Percentiles rank a stretch among this genome's conserved stretches.
Conservation (phyloP, 2,888 invertebrate genomes). For the Eulithis testata region DNA sequence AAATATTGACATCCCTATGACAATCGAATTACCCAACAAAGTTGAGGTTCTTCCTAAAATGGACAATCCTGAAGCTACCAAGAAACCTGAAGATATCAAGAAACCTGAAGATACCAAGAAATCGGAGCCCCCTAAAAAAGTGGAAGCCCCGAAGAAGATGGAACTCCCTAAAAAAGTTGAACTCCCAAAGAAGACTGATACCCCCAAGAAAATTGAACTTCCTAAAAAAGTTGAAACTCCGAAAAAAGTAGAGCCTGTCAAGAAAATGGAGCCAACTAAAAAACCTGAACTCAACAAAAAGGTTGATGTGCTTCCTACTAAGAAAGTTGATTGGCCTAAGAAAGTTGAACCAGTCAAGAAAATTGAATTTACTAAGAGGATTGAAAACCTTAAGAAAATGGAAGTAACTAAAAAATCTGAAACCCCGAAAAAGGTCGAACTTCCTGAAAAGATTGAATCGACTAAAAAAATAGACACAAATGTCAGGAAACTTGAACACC, state of each 20-base stretch:
- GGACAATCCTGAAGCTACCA: not conserved
- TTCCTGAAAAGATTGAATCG: constrained; percentile 35
- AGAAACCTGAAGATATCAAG: constrained; percentile 19
- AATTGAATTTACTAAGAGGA: constrained; percentile 47
- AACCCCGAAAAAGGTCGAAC: constrained; percentile 26
- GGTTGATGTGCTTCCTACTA: constrained; percentile 43
- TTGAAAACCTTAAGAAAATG: constrained; percentile 48
- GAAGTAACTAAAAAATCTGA: constrained; percentile 45
- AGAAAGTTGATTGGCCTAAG: constrained; percentile 45
- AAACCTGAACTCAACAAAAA: constrained; percentile 48
- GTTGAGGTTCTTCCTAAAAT: constrained; percentile 18
- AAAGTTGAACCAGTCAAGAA: constrained; percentile 26
- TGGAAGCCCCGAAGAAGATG: constrained; percentile 19
- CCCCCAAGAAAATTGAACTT: constrained; percentile 48
- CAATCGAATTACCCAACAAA: constrained; percentile 32
- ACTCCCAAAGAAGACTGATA: constrained; percentile 44
- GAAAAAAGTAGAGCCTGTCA: constrained; percentile 25
- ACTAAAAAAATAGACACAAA: constrained; percentile 35
- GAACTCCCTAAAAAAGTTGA: constrained; percentile 41
- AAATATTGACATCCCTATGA: constrained; percentile 29
- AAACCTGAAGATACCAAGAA: constrained; percentile 21
- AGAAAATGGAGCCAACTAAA: constrained; percentile 16
- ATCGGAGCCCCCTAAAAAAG: constrained; percentile 16
- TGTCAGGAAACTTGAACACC: constrained; percentile 27
- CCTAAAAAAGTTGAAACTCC: constrained; percentile 33